A percentile compares a stretch with the other conserved stretches of the same genome.
These are phyloP conservation scores for Trichacis sp. DNA, from an alignment of 2,888 invertebrate species.

Conservation along the genomic window DNA sequence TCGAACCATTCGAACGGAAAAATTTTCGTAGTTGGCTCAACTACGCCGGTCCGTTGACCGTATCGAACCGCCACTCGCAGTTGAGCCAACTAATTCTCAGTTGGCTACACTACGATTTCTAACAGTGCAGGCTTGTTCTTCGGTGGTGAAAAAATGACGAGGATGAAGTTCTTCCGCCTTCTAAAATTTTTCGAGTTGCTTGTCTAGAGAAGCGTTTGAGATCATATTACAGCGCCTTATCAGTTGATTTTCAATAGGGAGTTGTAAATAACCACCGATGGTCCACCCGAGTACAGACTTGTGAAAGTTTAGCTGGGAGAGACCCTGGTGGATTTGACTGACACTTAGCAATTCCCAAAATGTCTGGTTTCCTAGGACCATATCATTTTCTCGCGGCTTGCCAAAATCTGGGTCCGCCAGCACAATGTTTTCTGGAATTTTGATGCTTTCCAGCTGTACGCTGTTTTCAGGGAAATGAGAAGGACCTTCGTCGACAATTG, in stretches of 20 bases:
- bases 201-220: background rate
- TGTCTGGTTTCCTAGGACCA: constrained; percentile 7
- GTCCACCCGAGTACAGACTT: constrained; percentile 16
- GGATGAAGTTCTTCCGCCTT: constrained; percentile 12
- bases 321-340: background rate
- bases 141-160: constrained; percentile 1
- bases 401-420: constrained; percentile 11
- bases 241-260: background rate
- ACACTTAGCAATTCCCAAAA: constrained; percentile 12
- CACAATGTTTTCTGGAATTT: constrained; percentile 4
- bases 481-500: constrained; percentile 4
- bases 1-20: no score
- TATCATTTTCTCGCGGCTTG: constrained; percentile 2
- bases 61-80: no score
- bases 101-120: no score
- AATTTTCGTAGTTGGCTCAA: no score
- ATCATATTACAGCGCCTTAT: background rate
- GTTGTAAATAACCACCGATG: background rate
- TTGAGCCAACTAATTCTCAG: no score
- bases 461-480: background rate
- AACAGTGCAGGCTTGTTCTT: constrained; percentile 16
- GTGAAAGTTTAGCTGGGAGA: constrained; percentile 2
- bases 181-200: constrained; percentile 26
- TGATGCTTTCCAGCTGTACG: background rate
- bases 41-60: no score